Evolutionary conservation across 1,140 invertebrate species (phyloP).

Genomic region (Dreissena polymorpha): DNA sequence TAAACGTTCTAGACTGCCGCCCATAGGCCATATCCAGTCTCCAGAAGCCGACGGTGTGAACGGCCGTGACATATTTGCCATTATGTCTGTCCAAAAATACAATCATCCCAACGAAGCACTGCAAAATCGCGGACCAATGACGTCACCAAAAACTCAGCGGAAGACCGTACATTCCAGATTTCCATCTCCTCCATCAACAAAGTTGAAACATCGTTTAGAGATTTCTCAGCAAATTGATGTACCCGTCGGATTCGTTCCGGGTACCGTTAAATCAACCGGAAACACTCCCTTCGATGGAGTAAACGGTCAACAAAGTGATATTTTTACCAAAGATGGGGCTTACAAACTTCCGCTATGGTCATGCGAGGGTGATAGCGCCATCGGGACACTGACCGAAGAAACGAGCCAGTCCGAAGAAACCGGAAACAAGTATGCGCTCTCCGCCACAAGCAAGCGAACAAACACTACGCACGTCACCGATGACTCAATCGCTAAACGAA

Average conservation of each 20-base stretch:
- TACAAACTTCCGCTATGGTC: slow-evolving; percentile 15
- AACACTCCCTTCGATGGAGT: slow-evolving; percentile 38
- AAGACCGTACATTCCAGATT: background rate
- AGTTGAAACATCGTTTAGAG: slow-evolving; percentile 23
- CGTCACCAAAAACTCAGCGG: slow-evolving; percentile 1
- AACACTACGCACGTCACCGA: background rate
- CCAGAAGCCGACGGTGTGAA: slow-evolving; percentile 1
- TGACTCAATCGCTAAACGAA: background rate
- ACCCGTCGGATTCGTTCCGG: slow-evolving; percentile 32
- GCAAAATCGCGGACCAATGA: background rate
- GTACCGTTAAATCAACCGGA: slow-evolving; percentile 23
- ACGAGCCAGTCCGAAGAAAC: slow-evolving; percentile 1
- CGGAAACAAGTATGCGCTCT: background rate
- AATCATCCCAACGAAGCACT: slow-evolving; percentile 25
- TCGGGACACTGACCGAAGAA: slow-evolving; percentile 44
- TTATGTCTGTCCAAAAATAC: slow-evolving; percentile 52
- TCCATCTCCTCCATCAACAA: background rate
- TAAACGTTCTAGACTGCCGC: slow-evolving; percentile 48
- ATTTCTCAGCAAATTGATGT: slow-evolving; percentile 9
- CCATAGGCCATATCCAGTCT: slow-evolving; percentile 40
- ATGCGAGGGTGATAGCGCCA: slow-evolving; percentile 26
- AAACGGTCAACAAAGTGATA: background rate
- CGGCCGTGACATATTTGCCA: slow-evolving; percentile 42
- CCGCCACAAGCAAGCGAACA: slow-evolving; percentile 6
- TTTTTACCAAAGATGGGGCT: slow-evolving; percentile 8